Evolutionary conservation across 2,888 invertebrate species (phyloP).

Genomic region (Trimorus sp.): DNA sequence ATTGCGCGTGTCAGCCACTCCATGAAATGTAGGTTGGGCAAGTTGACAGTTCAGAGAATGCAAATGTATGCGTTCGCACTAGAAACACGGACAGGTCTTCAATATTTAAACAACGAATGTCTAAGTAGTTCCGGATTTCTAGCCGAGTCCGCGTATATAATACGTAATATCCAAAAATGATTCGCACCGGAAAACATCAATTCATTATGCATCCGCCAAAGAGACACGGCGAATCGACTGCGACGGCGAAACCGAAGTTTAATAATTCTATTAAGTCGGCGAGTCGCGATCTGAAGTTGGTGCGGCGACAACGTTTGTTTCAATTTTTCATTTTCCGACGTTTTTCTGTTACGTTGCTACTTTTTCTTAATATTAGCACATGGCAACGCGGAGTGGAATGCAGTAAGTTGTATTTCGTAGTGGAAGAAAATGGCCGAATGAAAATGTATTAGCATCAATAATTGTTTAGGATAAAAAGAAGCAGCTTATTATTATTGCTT

Average conservation of each 20-base stretch:
- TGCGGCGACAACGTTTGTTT: too few relatives aligned
- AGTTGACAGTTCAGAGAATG: slow-evolving; percentile 65
- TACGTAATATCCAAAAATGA: slow-evolving; percentile 45
- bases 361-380: too few relatives aligned
- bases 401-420: too few relatives aligned
- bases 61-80: slow-evolving; percentile 64
- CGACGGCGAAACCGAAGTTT: slow-evolving; percentile 1
- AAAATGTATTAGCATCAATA: too few relatives aligned
- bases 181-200: slow-evolving; percentile 32
- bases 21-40: slow-evolving; percentile 64
- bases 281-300: neutral
- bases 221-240: slow-evolving; percentile 5
- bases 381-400: too few relatives aligned
- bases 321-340: too few relatives aligned
- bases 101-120: slow-evolving; percentile 75
- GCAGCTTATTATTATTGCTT: too few relatives aligned
- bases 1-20: slow-evolving; percentile 63
- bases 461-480: too few relatives aligned
- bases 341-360: too few relatives aligned
- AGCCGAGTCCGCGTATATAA: slow-evolving; percentile 36
- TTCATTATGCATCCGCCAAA: slow-evolving; percentile 31
- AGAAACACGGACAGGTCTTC: slow-evolving; percentile 66
- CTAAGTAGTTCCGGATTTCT: slow-evolving; percentile 72
- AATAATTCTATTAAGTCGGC: slow-evolving; percentile 24
- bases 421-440: too few relatives aligned